Base-by-base conservation (phyloP, 1,140 invertebrate genomes). In the Sycophaga agraensis region DNA sequence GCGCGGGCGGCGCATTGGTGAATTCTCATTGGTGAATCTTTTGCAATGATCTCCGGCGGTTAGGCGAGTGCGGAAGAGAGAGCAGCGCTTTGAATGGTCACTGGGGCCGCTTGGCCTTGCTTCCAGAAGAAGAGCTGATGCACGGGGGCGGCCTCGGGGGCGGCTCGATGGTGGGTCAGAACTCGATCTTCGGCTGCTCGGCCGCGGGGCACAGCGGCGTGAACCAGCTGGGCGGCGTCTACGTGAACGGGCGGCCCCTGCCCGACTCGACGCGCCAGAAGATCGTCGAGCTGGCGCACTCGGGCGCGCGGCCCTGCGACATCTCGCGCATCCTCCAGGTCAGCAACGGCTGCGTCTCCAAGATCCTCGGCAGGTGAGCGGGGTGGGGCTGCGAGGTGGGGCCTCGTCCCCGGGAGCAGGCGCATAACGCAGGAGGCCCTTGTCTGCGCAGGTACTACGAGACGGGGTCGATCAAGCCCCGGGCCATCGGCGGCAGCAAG, bases 221-320 rank as follows among this genome's bases (percentile, higher is more conserved):
- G 73, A 99, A 99, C 83, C 97, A 99, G 83, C 87, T 99, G 64
- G 97, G 97, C 58, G 97, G 97, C 39, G 95, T 98, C 53, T 99
- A 97, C 84, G 96, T 99, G 63, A 97, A 97, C 80, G 97, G 97
- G 21, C 84, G 97, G 62, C 97, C 97, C 7, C 83, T 99, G 72
- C 97, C 97, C 1, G 97, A 99, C 82, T 93, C 92, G 46, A 98
- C 96, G 40, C 85, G 97, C 63, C 94, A 98, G 83, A 93, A 96
- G 84, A 99, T 99, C 71, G 96, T 99, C 63, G 96, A 99, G 82
- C 82, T 99, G 74, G 96, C 97, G 17, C 94, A 98, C 80, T 93
- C 93, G 7, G 97, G 97, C 4, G 96, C 96, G 8, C 81, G 97
- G 66, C 97, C 97, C 4, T 99, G 97, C 82, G 97, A 99, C 82